phyloP scores from a whole-genome alignment of 2,113 vertebrate genomes.

The Cyanoderma ruficeps region DNA sequence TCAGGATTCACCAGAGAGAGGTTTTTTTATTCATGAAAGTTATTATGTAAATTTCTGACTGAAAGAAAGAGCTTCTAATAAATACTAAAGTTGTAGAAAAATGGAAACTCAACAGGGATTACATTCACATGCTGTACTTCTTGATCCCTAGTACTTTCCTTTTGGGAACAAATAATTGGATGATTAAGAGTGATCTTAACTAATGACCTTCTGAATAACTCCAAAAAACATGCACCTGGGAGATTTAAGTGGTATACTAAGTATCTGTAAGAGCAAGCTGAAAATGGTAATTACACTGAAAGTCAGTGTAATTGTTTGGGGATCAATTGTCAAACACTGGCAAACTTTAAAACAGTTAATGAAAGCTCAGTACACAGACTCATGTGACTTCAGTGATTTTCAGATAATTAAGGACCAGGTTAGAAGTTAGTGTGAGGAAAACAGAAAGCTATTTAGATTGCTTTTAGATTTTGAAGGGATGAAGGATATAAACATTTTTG shows the following conservation, averaged over 20 bases:
- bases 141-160: not conserved
- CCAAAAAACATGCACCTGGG: slow-evolving; percentile 14
- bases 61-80: not conserved
- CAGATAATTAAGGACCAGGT: not conserved
- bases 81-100: slow-evolving; percentile 15
- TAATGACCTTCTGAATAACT: slow-evolving; percentile 50
- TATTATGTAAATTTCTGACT: not conserved
- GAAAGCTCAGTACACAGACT: not conserved
- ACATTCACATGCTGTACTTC: not conserved
- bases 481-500: not conserved
- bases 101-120: slow-evolving; percentile 7
- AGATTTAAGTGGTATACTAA: slow-evolving; percentile 37
- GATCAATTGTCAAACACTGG: slow-evolving; percentile 46
- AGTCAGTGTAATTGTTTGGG: slow-evolving; percentile 48
- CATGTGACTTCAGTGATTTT: slow-evolving; percentile 14
- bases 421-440: not conserved
- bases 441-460: not conserved
- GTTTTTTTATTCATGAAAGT: not conserved
- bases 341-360: slow-evolving; percentile 33
- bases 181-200: slow-evolving; percentile 47
- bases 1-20: not conserved
- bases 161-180: slow-evolving; percentile 41
- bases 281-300: slow-evolving; percentile 37
- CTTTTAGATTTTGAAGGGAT: not conserved
- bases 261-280: slow-evolving; percentile 14